Evolutionary conservation across 1,140 invertebrate genomes (phyloP), one percentile per base, ranked within the genome.

Genomic region (Copidosoma floridanum): DNA sequence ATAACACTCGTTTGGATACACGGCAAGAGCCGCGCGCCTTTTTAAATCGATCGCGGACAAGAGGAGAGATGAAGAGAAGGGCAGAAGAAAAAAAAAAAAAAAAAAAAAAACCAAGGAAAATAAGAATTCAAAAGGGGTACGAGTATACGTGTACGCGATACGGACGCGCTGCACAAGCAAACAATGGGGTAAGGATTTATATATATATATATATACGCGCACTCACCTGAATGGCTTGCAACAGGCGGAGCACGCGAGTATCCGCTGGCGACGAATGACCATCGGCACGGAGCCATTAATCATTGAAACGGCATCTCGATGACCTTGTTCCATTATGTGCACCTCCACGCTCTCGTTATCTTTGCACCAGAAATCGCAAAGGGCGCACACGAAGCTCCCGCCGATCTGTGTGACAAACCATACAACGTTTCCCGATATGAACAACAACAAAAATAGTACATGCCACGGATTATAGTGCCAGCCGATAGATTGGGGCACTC

Each of bases 221-320:
- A n/a, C n/a, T n/a, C 65, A 71, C 70, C 85, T 78, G 71, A 92
- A 91, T 29, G 82, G 79, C 47, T 82, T 74, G 8, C 74, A 66
- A 68, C 90, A 91, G 16, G 80, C 82, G 12, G 77, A 73, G 70
- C 90, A 92, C 20, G 75, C 73, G 0, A 89, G 79, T 10, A 83
- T 74, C 27, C 77, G 82, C 48, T 86, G 85, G 67, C 90, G 88
- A 61, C 86, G 83, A 57, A 94, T 88, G 46, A 91, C 85, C 55
- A 93, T 88, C 1, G 91, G 89, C 58, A 91, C 88, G 0, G 90
- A 91, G 64, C 87, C 83, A 71, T 91, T 91, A 64, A 92, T 87
- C 29, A 86, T 86, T 1, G 86, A 79, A 2, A 90, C 81, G 0
- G 90, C 85, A 67, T 91, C 87, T 50, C 83, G 82, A 75, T 93